Evolutionary conservation across 2,113 vertebrate species (phyloP), one percentile per base, ranked within the genome.

Genomic region (Melanerpes formicivorus): DNA sequence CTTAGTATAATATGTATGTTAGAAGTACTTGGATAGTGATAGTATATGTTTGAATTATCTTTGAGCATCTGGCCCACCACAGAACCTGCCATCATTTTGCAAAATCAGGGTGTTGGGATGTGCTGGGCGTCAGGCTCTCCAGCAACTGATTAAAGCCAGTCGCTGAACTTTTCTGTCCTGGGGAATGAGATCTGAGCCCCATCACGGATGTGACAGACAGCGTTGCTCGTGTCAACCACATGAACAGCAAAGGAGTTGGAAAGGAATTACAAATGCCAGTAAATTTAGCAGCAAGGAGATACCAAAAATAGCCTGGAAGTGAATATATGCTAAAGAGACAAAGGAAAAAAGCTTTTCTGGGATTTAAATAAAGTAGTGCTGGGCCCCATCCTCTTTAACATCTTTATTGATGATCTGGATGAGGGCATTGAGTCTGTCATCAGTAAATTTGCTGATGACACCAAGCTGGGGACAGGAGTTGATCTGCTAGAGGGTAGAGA

Each of bases 11-110:
- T 50, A 19, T 79, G 18, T 29, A 6, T 55, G 10, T 32, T 71
- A 25, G 83, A 80, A 75, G 58, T n/a, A 4, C 63, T 82, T 0
- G 0, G 18, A 46, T 44, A 27, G 5, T 5, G 0, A 46, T 71
- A 18, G 25, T 73, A 11, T 44, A 21, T 50, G 10, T 58, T 44
- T 65, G 46, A 40, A 44, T 54, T 83, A 10, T 30, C 40, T 74
- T 62, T 80, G 32, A 19, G n/a, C 26, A 89, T 69, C 76, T 65
- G 17, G 32, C 3, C 37, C 37, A 71, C 18, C 44, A n/a, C 22
- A 29, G 42, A 75, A 60, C 30, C 25, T 54, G 48, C 44, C n/a
- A 60, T 72, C n/a, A 10, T 18, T 75, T 80, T 55, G 32, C 13
- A n/a, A 50, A 75, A 40, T 46, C 18, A 30, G 19, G 5, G 4